These are phyloP conservation scores for Acanthochromis polyacanthus DNA, from an alignment of 2,113 vertebrate species.

Conservation along the genomic window DNA sequence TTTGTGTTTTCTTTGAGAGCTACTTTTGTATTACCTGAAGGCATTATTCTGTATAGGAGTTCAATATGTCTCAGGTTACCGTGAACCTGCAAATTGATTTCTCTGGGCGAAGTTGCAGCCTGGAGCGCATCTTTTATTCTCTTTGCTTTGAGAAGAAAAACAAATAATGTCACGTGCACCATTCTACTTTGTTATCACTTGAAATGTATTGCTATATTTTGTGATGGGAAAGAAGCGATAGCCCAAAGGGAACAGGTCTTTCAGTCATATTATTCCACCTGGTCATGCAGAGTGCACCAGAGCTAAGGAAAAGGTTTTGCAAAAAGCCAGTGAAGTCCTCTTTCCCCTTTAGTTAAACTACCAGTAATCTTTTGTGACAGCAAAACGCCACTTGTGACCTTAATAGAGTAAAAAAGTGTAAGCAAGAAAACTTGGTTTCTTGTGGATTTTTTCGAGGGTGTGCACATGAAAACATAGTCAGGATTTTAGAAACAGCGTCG, in stretches of 20 bases:
- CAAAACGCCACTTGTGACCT: neutral
- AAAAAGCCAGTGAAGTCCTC: neutral
- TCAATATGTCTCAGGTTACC: constrained; percentile 69
- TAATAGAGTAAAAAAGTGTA: constrained; percentile 13
- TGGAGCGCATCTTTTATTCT: constrained; percentile 52
- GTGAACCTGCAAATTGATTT: constrained; percentile 71
- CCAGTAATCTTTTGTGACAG: constrained; percentile 27
- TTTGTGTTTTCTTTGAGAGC: constrained; percentile 43
- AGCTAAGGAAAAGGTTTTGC: constrained; percentile 9
- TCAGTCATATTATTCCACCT: constrained; percentile 40
- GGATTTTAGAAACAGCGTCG: constrained; percentile 48
- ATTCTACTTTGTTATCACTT: constrained; percentile 56
- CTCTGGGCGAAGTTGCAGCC: constrained; percentile 58
- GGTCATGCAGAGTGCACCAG: constrained; percentile 37
- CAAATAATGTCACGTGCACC: constrained; percentile 46
- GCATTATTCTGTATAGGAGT: constrained; percentile 64
- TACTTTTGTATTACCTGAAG: constrained; percentile 60
- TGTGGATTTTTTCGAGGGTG: neutral
- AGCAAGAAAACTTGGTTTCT: neutral
- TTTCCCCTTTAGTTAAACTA: constrained; percentile 17
- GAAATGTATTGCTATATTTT: constrained; percentile 45
- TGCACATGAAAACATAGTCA: constrained; percentile 14
- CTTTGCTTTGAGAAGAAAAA: constrained; percentile 58
- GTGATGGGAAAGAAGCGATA: constrained; percentile 31
- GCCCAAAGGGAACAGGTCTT: constrained; percentile 40